These are phyloP conservation scores for Tetheella fluctuosa DNA, from an alignment of 2,888 invertebrate species.

Conservation along the genomic window DNA sequence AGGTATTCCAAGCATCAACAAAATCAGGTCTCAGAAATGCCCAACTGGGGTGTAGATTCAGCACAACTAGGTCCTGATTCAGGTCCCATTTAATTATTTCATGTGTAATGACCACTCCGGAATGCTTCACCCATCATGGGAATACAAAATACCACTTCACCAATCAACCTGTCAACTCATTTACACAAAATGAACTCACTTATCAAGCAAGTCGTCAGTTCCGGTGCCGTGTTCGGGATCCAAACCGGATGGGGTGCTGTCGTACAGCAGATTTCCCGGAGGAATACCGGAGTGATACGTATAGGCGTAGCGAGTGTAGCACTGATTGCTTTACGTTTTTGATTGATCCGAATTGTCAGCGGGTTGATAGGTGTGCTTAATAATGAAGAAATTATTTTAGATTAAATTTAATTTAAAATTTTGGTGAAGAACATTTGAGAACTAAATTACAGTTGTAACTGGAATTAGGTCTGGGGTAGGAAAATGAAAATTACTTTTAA, in stretches of 20 bases:
- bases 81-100: background rate
- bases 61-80: too few species aligned
- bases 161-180: slow-evolving; percentile 7
- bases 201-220: slow-evolving; percentile 7
- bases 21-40: too few species aligned
- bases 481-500: background rate
- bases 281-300: slow-evolving; percentile 14
- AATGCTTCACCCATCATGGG: background rate
- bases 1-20: too few species aligned
- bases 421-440: background rate
- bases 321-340: slow-evolving; percentile 22
- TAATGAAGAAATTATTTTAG: slow-evolving; percentile 1
- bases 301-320: background rate
- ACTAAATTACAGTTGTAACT: background rate
- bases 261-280: slow-evolving; percentile 6
- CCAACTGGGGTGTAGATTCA: too few species aligned
- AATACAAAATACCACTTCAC: background rate
- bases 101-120: background rate
- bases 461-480: background rate
- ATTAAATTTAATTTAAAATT: background rate
- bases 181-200: background rate
- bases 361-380: slow-evolving; percentile 13
- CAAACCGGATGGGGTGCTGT: slow-evolving; percentile 9
- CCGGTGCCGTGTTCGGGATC: slow-evolving; percentile 5
- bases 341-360: slow-evolving; percentile 20